Conservation (phyloP, 2,888 invertebrate genomes). For the Cerceris ruficornis region DNA sequence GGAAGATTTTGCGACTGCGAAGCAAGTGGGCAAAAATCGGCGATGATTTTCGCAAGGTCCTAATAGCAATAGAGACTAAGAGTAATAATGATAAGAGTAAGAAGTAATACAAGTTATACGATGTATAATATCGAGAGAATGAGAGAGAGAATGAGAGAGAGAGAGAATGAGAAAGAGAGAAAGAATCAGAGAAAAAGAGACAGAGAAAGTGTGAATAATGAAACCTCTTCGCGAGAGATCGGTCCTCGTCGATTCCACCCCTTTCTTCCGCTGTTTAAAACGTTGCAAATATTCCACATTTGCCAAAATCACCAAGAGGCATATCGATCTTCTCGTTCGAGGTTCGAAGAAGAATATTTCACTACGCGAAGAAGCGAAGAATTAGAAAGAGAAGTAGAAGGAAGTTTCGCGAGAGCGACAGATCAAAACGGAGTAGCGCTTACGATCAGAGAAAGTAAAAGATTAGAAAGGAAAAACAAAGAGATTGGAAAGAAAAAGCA, state of each 20-base stretch:
- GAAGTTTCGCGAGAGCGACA: not conserved
- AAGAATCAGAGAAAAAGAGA: conserved; percentile 41
- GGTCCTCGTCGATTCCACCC: too few species aligned
- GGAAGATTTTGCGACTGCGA: too few species aligned
- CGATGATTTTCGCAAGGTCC: too few species aligned
- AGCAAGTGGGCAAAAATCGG: too few species aligned
- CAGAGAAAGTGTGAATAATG: conserved; percentile 37
- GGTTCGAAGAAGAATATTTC: too few species aligned
- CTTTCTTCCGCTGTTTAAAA: too few species aligned
- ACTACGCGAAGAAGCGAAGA: conserved; percentile 2
- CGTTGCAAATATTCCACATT: too few species aligned
- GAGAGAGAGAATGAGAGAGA: conserved; percentile 26
- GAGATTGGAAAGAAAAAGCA: conserved; percentile 25
- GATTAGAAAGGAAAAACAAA: conserved; percentile 17
- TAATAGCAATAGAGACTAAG: conserved; percentile 55
- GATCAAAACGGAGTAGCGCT: not conserved
- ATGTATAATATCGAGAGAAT: conserved; percentile 36
- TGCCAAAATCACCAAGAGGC: too few species aligned
- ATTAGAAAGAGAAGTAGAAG: conserved; percentile 14
- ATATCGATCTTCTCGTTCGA: too few species aligned
- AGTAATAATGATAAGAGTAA: conserved; percentile 55
- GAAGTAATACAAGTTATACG: conserved; percentile 54
- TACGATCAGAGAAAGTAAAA: not conserved
- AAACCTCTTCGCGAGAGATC: not conserved
- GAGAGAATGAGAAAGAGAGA: conserved; percentile 41